A percentile compares a stretch with the other conserved stretches of the same genome.
These are phyloP conservation scores for Apoderus coryli DNA, from an alignment of 2,888 invertebrate genomes.

Conservation along the genomic window DNA sequence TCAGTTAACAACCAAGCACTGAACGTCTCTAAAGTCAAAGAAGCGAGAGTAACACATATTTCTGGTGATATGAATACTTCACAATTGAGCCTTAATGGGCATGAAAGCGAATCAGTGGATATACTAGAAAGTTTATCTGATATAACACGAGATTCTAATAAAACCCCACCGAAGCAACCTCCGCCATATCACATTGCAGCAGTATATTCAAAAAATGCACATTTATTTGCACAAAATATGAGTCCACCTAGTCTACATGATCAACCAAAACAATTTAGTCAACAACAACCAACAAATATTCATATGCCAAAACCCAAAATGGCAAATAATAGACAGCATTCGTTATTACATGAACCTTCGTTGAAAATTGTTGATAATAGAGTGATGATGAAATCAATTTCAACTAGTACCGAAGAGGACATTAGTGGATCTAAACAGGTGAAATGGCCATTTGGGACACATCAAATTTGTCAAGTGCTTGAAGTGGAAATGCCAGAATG, in stretches of 20 bases:
- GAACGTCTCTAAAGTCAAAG: constrained; percentile 31
- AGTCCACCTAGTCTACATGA: constrained; percentile 25
- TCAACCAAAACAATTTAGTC: constrained; percentile 26
- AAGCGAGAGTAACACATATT: constrained; percentile 31
- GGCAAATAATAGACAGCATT: too few species aligned
- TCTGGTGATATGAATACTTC: constrained; percentile 21
- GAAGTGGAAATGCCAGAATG: constrained; percentile 23
- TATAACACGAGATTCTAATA: constrained; percentile 17
- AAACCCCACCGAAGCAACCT: constrained; percentile 39
- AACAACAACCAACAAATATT: constrained; percentile 25
- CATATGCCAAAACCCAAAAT: constrained; percentile 26
- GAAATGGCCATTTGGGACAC: constrained; percentile 40
- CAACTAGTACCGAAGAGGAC: constrained; percentile 17
- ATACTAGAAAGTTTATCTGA: constrained; percentile 17
- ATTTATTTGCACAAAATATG: constrained; percentile 36
- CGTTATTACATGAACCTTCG: too few species aligned
- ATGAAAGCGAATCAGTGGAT: constrained; percentile 16
- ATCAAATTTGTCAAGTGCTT: constrained; percentile 37
- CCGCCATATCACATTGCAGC: constrained; percentile 79
- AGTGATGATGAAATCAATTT: constrained; percentile 13
- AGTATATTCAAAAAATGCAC: constrained; percentile 66
- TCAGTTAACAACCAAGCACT: constrained; percentile 18
- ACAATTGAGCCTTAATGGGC: constrained; percentile 20
- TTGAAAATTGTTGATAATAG: too few species aligned
- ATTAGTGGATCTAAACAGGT: constrained; percentile 16